phyloP scores from a whole-genome alignment of 2,797 vertebrate genomes.

The Tokudaia tokunoshimensis region DNA sequence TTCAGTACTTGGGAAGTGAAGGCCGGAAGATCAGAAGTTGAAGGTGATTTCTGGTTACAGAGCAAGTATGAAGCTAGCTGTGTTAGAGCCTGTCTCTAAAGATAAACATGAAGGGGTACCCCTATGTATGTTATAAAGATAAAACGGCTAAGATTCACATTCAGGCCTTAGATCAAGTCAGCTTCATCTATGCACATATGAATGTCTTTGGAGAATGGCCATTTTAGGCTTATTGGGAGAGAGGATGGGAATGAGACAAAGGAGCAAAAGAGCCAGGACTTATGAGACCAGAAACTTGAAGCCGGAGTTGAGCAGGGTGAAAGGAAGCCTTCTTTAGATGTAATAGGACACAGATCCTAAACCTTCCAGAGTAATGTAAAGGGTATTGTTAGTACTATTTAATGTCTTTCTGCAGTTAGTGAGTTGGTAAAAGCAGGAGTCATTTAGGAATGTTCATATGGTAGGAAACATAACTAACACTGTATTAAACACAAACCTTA shows the following conservation, averaged over 20 bases:
- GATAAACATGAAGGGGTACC: not conserved
- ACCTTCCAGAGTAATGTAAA: not conserved
- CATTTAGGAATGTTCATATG: not conserved
- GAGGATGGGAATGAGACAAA: not conserved
- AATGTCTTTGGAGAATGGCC: not conserved
- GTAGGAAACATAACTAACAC: not conserved
- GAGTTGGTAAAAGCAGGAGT: not conserved
- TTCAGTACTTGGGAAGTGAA: not conserved
- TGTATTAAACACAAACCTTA: not conserved
- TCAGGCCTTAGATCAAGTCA: not conserved
- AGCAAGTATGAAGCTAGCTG: not conserved
- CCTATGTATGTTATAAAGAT: constrained; percentile 26
- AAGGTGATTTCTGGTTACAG: not conserved
- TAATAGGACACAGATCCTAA: not conserved
- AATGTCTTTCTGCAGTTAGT: not conserved
- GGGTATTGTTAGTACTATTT: not conserved
- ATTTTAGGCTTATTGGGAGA: not conserved
- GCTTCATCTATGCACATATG: not conserved
- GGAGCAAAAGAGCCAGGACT: not conserved
- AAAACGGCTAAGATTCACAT: not conserved
- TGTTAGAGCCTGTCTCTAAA: not conserved
- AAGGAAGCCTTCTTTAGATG: not conserved
- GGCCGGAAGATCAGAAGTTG: not conserved
- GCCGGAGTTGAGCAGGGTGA: not conserved
- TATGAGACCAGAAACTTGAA: not conserved